A percentile compares a stretch with the other conserved stretches of the same genome.
phyloP scores from a whole-genome alignment of 2,797 vertebrate genomes.

The Sarcophilus harrisii region DNA sequence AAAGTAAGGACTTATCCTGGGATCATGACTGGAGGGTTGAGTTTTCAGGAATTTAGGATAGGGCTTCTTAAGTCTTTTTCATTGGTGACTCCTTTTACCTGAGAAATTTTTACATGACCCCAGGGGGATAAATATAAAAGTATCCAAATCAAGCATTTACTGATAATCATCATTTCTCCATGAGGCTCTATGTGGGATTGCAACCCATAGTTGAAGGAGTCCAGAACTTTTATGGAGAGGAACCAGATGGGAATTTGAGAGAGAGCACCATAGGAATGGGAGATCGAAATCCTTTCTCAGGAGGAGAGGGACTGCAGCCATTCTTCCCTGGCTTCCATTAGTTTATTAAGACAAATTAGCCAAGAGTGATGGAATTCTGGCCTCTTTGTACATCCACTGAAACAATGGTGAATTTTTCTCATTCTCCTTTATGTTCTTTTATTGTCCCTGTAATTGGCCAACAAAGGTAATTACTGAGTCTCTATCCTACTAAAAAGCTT shows the following conservation, averaged over 20 bases:
- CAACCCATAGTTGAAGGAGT: not conserved
- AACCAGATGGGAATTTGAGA: not conserved
- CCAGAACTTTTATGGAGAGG: not conserved
- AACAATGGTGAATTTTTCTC: not conserved
- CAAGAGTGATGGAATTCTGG: not conserved
- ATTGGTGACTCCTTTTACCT: no score
- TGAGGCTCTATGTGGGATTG: no score
- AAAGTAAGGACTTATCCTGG: not conserved
- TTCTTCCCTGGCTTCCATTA: not conserved
- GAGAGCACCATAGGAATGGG: not conserved
- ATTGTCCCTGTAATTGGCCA: not conserved
- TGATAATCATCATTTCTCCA: no score
- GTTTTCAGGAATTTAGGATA: not conserved
- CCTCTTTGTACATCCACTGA: not conserved
- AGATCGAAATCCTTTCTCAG: not conserved
- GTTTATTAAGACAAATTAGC: not conserved
- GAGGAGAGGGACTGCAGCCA: not conserved
- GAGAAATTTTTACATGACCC: no score
- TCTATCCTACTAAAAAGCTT: not conserved
- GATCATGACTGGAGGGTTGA: not conserved
- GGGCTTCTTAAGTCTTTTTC: no score
- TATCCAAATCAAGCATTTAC: no score
- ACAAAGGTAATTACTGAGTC: not conserved
- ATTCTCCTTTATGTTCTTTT: not conserved
- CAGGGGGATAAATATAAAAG: no score